Evolutionary conservation across 2,888 invertebrate species (phyloP).

Genomic region (Eustalomyia histrio): DNA sequence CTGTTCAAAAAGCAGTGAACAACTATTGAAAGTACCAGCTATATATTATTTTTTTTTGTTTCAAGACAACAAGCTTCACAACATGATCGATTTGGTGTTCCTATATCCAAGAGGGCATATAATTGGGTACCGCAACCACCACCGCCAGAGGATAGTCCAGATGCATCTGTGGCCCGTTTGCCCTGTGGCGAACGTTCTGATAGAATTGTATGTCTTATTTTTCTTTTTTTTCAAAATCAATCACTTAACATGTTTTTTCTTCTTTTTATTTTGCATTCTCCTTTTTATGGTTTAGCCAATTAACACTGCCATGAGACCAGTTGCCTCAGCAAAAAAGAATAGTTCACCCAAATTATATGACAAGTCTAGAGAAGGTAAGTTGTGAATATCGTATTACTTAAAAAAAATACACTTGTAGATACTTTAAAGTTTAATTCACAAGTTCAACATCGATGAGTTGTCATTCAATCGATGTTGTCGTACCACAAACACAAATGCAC

Average conservation of each 20-base stretch:
- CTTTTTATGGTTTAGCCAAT: constrained; percentile 73
- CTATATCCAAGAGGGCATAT: constrained; percentile 93
- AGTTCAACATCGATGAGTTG: constrained; percentile 23
- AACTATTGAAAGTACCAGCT: no score
- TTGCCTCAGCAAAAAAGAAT: constrained; percentile 82
- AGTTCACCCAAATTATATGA: constrained; percentile 83
- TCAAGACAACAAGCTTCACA: constrained; percentile 90
- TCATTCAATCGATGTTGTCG: constrained; percentile 11
- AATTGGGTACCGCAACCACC: constrained; percentile 97
- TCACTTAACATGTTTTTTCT: constrained; percentile 13
- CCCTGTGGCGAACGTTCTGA: constrained; percentile 92
- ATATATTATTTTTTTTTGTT: neutral
- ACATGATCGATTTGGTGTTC: constrained; percentile 93
- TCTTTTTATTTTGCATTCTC: neutral
- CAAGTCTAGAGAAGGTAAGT: constrained; percentile 79
- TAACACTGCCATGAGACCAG: constrained; percentile 77
- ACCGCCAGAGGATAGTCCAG: constrained; percentile 93
- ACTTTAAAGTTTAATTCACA: constrained; percentile 12
- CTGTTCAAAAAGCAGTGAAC: no score
- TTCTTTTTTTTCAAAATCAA: neutral
- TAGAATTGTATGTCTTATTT: constrained; percentile 80
- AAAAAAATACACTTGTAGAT: neutral
- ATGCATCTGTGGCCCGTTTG: constrained; percentile 89
- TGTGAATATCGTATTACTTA: constrained; percentile 41
- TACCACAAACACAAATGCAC: constrained; percentile 22